Evolutionary conservation across 37 sponge, comb jelly and placozoan species (phyloP).

Genomic region (Oscarella lobularis): DNA sequence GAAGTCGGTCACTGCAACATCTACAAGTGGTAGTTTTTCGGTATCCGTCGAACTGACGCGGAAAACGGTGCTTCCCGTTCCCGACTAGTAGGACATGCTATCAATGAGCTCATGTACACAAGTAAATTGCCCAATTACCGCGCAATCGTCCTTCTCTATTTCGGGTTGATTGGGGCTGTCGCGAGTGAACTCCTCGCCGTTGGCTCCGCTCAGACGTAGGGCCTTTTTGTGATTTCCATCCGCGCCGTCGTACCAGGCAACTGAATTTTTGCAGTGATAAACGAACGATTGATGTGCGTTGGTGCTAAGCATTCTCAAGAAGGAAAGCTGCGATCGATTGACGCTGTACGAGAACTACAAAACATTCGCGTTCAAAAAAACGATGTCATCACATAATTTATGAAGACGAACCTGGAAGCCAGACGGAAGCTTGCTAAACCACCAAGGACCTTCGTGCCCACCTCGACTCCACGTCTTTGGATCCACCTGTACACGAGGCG

Average conservation of each 20-base stretch:
- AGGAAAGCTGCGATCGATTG: neutral
- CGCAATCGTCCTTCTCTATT: neutral
- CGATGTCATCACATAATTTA: too few species aligned
- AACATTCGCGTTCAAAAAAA: neutral
- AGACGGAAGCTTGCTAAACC: too few species aligned
- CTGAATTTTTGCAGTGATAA: neutral
- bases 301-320: neutral
- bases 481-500: neutral
- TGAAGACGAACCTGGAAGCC: too few species aligned
- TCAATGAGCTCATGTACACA: neutral
- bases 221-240: neutral
- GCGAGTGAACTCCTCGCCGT: neutral
- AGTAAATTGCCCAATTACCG: neutral
- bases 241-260: neutral
- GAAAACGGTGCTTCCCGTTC: neutral
- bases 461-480: neutral
- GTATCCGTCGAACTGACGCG: neutral
- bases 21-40: neutral
- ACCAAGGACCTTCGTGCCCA: too few species aligned
- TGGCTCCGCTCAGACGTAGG: neutral
- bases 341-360: neutral
- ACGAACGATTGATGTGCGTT: neutral
- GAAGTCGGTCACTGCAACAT: neutral
- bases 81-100: neutral
- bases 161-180: neutral